Base-by-base conservation (phyloP, 2,113 vertebrate genomes). In the Geococcyx californianus region DNA sequence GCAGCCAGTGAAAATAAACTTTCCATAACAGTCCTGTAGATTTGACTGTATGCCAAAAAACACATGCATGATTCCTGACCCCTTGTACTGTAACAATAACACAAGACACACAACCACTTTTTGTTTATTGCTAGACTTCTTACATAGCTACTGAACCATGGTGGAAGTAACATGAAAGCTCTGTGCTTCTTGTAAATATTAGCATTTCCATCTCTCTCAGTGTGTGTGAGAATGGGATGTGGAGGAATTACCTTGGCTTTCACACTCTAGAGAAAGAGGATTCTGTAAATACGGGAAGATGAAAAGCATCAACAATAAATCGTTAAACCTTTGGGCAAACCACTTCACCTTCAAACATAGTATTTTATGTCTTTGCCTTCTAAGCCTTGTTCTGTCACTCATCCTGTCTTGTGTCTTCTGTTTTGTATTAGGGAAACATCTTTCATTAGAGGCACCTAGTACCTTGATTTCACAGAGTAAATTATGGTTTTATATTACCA, bases 1-100 rank as follows among this genome's bases (percentile, higher is more conserved):
- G 96, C 94, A 92, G 95, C 94, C 96, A 97, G 92, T 56, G 87
- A 97, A 97, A 97, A 97, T 92, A 97, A 97, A 87, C 96, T 92
- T 95, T 85, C 66, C 69, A 28, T 84, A 94, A 95, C 84, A 96
- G 89, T 84, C 73, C 69, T 90, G 91, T 83, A 89, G 92, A 42
- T 92, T 93, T 97, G 86, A 83, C 77, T 75, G 14, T 38, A 47
- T 80, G 96, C 96, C 96, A 97, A 77, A 93, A 87, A 84, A 64
- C 70, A 96, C 94, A 93, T 76, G 67, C 95, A 95, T 89, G 74
- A 89, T 94, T 95, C 82, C 89, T 94, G 90, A 97, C 92, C 94
- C 72, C 89, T 93, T 96, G 94, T 94, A 38, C 86, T 92, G 55
- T 91, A 96, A 95, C 87, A 96, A 87, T 95, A 97, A 96, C 83